A percentile compares a stretch with the other conserved stretches of the same genome.
These are phyloP conservation scores for Plecturocebus donacophilus DNA, from an alignment of 2,113 vertebrate genomes.

Conservation along the genomic window DNA sequence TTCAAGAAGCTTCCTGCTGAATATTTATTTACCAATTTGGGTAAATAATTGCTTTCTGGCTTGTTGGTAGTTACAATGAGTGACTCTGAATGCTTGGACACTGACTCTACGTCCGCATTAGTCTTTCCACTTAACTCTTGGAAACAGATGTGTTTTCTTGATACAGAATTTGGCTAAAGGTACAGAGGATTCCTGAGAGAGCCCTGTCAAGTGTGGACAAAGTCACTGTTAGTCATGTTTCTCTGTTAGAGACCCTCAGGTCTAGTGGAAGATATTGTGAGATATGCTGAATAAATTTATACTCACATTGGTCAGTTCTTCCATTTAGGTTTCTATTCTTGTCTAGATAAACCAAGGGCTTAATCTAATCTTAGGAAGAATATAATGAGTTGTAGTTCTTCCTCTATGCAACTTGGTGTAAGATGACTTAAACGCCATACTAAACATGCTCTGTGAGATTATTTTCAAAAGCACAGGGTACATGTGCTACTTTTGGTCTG, in stretches of 20 bases:
- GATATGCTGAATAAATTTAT: not conserved
- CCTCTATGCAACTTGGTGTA: not conserved
- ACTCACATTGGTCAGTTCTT: not conserved
- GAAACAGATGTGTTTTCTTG: not conserved
- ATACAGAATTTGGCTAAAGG: not conserved
- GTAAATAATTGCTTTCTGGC: not conserved
- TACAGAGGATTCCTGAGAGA: not conserved
- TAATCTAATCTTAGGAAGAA: not conserved
- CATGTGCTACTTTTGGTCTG: not conserved
- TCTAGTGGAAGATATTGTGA: not conserved
- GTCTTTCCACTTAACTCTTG: not conserved
- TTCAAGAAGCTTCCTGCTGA: not conserved
- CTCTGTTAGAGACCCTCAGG: not conserved
- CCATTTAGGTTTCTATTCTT: not conserved
- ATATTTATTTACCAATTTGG: not conserved
- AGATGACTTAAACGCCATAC: not conserved
- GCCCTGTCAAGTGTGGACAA: too few species aligned
- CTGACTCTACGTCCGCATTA: not conserved
- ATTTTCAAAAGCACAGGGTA: not conserved
- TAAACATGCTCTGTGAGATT: not conserved
- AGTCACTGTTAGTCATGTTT: too few species aligned
- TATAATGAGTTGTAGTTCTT: not conserved
- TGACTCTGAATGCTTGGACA: not conserved
- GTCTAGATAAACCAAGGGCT: not conserved
- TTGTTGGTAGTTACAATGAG: not conserved